Percentiles rank a stretch among this genome's conserved stretches.
Evolutionary conservation across 2,113 vertebrate species (phyloP).

Genomic region (Ciconia boyciana): DNA sequence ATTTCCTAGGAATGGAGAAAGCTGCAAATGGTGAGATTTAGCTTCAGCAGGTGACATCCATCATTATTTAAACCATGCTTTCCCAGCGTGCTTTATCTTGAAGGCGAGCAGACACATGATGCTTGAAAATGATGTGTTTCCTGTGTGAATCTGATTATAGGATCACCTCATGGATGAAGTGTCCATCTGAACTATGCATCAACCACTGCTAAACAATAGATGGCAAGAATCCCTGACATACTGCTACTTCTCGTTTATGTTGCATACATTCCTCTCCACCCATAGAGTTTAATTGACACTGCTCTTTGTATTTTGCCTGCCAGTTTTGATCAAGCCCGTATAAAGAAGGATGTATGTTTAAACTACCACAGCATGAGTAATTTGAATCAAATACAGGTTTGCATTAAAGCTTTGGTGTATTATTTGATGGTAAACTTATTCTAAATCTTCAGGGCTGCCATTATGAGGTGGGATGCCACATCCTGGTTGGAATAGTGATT

Average conservation of each 20-base stretch:
- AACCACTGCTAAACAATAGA: neutral
- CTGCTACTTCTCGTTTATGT: neutral
- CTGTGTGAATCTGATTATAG: conserved; percentile 12
- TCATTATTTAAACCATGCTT: neutral
- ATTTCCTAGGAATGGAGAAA: neutral
- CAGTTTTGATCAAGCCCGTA: conserved; percentile 40
- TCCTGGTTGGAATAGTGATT: neutral
- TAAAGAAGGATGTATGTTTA: conserved; percentile 38
- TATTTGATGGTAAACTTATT: conserved; percentile 38
- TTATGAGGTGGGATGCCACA: conserved; percentile 15
- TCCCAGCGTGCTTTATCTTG: neutral
- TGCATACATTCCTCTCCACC: neutral
- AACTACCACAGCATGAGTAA: conserved; percentile 37
- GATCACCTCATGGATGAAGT: neutral
- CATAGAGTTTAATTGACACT: conserved; percentile 27
- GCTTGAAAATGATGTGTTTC: conserved; percentile 31
- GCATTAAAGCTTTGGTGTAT: conserved; percentile 15
- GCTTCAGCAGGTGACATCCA: neutral
- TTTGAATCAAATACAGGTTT: conserved; percentile 54
- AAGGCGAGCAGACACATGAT: neutral
- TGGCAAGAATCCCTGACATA: conserved; percentile 1
- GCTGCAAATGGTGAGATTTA: neutral
- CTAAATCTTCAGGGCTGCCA: conserved; percentile 29
- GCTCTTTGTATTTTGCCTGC: conserved; percentile 36
- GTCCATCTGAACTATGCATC: neutral